Base-by-base conservation (phyloP, 2,888 invertebrate genomes). In the Limenitis camilla region DNA sequence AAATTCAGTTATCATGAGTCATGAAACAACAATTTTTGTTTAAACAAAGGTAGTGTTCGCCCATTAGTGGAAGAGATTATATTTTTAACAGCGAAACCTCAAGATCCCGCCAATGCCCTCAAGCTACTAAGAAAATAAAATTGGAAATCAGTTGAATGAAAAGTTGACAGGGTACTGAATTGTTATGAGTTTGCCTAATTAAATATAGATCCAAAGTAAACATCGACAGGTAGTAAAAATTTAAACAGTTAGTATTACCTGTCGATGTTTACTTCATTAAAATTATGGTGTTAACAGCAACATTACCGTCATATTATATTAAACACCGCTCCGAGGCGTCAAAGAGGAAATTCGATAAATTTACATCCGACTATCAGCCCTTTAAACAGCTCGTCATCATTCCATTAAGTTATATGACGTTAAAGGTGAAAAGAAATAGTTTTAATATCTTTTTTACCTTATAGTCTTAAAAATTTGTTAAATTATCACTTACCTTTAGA, bases 261-360 rank as follows among this genome's bases (percentile, higher is more conserved):
- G 19, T 19, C 19, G 19, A 19, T 19, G 11, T 6, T 45, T 11
- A 30, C 10, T 11, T 29, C 9, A 38, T 8, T 9, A 3, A 36
- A 45, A 38, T 36, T 45, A 30, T 9, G 28, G 29, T 9, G 29
- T 38, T 28, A 9, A 8, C 4, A 36, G 45, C 36, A 9, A 36
- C 5, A 11, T 30, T 36, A 36, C 36, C 31, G 33, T 41, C 29
- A 19, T 19, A 19, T 19, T 19, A 19, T 19, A 72, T 72, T 61
- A 67, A 68, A 69, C 56, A 63, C 65, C 60, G 67, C 69, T 70
- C 64, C 55, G 61, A 60, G 50, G 28, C 19, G 5, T 8, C 53
- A 53, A 56, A 65, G 60, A 46, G 78, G 75, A 83, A 81, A 78
- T 77, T 75, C 64, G 68, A 75, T 79, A 66, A 76, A 71, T 68